Percentiles rank a stretch among this genome's conserved stretches.
Evolutionary conservation across 1,140 invertebrate species (phyloP).

Genomic region (Chironomus striatipennis): DNA sequence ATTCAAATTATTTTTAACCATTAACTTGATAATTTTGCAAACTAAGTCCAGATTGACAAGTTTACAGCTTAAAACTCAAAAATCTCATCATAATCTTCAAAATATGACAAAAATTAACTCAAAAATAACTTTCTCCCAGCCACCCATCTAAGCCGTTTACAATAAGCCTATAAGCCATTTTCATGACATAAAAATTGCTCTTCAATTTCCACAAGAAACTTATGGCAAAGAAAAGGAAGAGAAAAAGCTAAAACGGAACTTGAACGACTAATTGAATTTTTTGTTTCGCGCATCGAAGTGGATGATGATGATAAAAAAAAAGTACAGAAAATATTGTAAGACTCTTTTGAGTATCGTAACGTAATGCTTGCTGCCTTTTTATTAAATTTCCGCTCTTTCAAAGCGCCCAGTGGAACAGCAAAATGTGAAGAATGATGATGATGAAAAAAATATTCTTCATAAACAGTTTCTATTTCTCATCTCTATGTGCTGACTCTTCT

Average conservation of each 20-base stretch:
- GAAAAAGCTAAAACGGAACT: conserved; percentile 3
- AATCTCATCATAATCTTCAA: too few species aligned
- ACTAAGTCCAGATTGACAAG: too few species aligned
- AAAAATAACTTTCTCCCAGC: too few species aligned
- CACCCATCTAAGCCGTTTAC: too few species aligned
- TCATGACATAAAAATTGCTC: too few species aligned
- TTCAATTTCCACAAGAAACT: too few species aligned
- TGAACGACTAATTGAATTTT: conserved; percentile 18
- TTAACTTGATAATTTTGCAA: too few species aligned
- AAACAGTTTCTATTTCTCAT: background rate
- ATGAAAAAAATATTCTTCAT: background rate
- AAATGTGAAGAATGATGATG: background rate
- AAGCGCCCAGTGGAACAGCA: background rate
- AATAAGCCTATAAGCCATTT: too few species aligned
- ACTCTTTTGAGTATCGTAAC: conserved; percentile 2
- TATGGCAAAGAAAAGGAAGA: background rate
- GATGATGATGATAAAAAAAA: conserved; percentile 5
- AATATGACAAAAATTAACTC: too few species aligned
- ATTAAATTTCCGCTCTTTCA: conserved; percentile 9
- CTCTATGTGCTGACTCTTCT: background rate
- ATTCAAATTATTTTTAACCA: too few species aligned
- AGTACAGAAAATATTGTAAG: background rate
- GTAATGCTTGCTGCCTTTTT: conserved; percentile 11
- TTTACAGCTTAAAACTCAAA: too few species aligned
- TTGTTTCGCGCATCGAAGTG: conserved; percentile 8